Conservation (phyloP, 2,113 vertebrate species). For the Malurus elegans region DNA sequence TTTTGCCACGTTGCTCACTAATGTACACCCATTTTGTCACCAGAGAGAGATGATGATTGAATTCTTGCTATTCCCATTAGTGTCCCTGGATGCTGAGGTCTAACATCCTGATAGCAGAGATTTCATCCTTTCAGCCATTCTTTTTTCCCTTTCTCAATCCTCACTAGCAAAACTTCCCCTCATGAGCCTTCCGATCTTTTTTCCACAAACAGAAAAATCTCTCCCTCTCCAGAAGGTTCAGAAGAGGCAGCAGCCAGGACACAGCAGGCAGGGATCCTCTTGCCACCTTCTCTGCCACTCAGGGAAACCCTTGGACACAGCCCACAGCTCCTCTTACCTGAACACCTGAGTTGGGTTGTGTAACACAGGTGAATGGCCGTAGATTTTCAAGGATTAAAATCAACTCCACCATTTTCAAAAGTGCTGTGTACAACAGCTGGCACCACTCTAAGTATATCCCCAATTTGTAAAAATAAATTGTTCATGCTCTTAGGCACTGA, state of each 20-base stretch:
- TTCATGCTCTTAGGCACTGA: neutral
- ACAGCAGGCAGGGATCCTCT: neutral
- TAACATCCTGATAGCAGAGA: neutral
- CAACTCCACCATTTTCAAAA: neutral
- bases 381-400: neutral
- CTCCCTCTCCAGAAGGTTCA: neutral
- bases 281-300: neutral
- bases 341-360: neutral
- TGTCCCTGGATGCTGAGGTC: neutral
- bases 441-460: neutral
- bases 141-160: neutral
- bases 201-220: neutral
- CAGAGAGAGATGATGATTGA: fast-evolving
- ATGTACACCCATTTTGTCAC: neutral
- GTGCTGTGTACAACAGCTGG: neutral
- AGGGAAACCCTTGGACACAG: neutral
- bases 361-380: neutral
- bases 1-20: neutral
- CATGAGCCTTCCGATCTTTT: neutral
- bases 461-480: neutral
- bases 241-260: neutral
- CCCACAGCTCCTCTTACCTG: neutral
- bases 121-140: neutral
- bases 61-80: neutral
- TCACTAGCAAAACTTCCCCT: neutral